Base-by-base conservation (phyloP, 53 echinoderm and acorn worm genomes). In the Henricia sp. region DNA sequence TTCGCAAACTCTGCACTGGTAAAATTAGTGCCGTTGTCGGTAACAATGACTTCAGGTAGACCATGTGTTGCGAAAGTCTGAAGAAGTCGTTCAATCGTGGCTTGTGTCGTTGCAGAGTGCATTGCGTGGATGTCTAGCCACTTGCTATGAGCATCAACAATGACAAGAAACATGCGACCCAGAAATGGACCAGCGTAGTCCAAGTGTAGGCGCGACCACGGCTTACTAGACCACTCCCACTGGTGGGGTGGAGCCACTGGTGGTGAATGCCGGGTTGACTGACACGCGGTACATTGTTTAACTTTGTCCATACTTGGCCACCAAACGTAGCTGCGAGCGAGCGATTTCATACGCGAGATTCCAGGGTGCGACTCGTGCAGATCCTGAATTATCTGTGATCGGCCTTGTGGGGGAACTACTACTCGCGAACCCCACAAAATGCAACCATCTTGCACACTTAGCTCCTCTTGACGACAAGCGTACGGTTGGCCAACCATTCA, bases 241-340 rank as follows among this genome's bases (percentile, higher is more conserved):
- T 55, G n/a, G 29, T 82, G 72, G 3, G 73, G 85, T 40, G 50
- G 64, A 6, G 65, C 17, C 27, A 89, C 92, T 1, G 70, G 29
- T 13, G n/a, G n/a, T n/a, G n/a, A n/a, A n/a, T n/a, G n/a, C n/a
- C n/a, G n/a, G n/a, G n/a, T n/a, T n/a, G n/a, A n/a, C n/a, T n/a
- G n/a, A n/a, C n/a, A n/a, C n/a, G n/a, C n/a, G n/a, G n/a, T n/a
- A n/a, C n/a, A n/a, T n/a, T n/a, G n/a, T n/a, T n/a, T n/a, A n/a
- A n/a, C 89, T 85, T 70, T 30, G 67, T 89, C 92, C 33, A 89
- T 53, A 14, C 56, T 66, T 26, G 77, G 91, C 83, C 88, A 88
- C 88, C 91, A 91, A 0, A 91, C 78, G 27, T 83, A 74, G 14
- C 78, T 87, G n/a, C 76, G 39, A 54, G 77, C 82, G 0, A 88